phyloP scores from a whole-genome alignment of 1,140 invertebrate species.

The Heliconius hewitsoni region DNA sequence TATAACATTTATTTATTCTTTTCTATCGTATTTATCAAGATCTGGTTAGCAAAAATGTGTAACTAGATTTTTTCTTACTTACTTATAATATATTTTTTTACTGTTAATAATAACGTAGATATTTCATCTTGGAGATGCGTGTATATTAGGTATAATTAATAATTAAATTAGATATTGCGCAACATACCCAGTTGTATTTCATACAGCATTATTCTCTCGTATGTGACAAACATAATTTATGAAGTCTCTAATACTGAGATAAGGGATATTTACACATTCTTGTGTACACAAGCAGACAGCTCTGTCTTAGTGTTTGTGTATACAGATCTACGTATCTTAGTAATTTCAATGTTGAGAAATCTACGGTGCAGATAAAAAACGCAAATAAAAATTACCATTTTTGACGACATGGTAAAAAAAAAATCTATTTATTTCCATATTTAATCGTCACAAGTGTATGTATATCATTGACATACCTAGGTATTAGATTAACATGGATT shows the following conservation, averaged over 20 bases:
- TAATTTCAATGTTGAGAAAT: conserved; percentile 78
- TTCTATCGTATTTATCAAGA: background rate
- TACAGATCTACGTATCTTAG: conserved; percentile 75
- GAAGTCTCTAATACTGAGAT: conserved; percentile 78
- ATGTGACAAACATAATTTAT: conserved; percentile 81
- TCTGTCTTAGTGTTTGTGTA: conserved; percentile 74
- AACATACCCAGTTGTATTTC: conserved; percentile 36
- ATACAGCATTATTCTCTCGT: conserved; percentile 57
- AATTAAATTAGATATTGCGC: background rate
- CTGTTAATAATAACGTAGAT: background rate
- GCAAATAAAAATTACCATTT: conserved; percentile 69
- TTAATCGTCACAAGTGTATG: conserved; percentile 37
- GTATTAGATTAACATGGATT: conserved; percentile 31
- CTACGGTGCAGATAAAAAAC: conserved; percentile 68
- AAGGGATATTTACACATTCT: conserved; percentile 76
- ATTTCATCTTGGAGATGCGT: no score
- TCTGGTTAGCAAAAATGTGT: background rate
- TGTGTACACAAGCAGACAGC: conserved; percentile 69
- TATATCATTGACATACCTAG: background rate
- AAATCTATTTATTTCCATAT: conserved; percentile 44
- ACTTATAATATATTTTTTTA: background rate
- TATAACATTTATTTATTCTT: background rate
- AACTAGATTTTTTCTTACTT: background rate
- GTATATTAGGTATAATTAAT: no score
- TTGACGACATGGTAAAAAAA: conserved; percentile 51